phyloP scores from a whole-genome alignment of 2,888 invertebrate genomes.

The Strigamia crassipes region DNA sequence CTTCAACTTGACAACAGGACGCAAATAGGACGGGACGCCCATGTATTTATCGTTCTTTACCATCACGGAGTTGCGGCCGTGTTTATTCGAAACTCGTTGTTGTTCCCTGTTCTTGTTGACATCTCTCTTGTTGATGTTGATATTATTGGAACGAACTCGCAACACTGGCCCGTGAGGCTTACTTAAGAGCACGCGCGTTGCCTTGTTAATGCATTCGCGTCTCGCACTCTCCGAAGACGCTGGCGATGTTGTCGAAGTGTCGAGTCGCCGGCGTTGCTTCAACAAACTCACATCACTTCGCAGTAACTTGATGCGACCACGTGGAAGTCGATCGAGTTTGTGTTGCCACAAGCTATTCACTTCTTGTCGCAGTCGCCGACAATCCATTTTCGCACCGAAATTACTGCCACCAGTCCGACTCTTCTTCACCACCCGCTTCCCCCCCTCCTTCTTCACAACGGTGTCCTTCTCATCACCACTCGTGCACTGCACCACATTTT shows the following conservation, averaged over 20 bases:
- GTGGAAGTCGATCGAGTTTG: slow-evolving; percentile 8
- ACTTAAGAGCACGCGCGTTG: background rate
- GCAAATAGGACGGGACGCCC: slow-evolving; percentile 7
- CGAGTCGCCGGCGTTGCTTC: slow-evolving; percentile 12
- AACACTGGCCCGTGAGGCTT: background rate
- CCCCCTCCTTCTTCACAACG: slow-evolving; percentile 17
- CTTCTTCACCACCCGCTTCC: background rate
- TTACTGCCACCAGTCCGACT: slow-evolving; percentile 1
- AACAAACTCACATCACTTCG: slow-evolving; percentile 29
- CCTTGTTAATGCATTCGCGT: slow-evolving; percentile 5
- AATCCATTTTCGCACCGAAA: slow-evolving; percentile 33
- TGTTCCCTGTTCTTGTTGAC: background rate
- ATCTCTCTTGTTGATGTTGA: background rate
- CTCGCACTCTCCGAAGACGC: background rate
- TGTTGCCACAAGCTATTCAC: background rate
- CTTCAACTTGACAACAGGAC: slow-evolving; percentile 11
- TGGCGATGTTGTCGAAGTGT: background rate
- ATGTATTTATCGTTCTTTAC: slow-evolving; percentile 6
- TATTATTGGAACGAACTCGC: slow-evolving; percentile 2
- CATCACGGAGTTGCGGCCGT: background rate
- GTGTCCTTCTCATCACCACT: slow-evolving; percentile 33
- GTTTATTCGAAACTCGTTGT: background rate
- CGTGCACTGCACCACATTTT: slow-evolving; percentile 41
- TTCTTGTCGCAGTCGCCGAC: slow-evolving; percentile 28
- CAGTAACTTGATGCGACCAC: slow-evolving; percentile 42